Evolutionary conservation across 1,140 invertebrate genomes (phyloP).

Genomic region (Drosophila pseudoobscura): DNA sequence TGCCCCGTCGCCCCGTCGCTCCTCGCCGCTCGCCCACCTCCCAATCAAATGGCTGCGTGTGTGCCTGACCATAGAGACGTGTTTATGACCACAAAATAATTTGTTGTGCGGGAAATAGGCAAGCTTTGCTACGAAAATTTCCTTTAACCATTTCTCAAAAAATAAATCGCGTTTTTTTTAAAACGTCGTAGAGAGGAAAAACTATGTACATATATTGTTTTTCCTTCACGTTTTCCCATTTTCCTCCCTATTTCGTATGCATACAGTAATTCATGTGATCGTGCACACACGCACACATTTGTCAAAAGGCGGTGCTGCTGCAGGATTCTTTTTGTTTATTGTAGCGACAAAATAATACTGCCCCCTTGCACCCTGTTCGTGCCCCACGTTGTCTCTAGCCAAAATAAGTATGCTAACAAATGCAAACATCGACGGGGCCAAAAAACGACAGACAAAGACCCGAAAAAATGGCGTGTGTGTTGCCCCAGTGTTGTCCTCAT

Average conservation of each 20-base stretch:
- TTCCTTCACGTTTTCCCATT: too few species aligned
- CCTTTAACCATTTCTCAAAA: neutral
- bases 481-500: slow-evolving; percentile 16
- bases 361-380: neutral
- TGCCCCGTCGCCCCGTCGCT: slow-evolving; percentile 19
- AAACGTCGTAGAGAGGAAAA: too few species aligned
- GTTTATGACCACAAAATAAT: slow-evolving; percentile 45
- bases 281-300: too few species aligned
- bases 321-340: slow-evolving; percentile 34
- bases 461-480: slow-evolving; percentile 42
- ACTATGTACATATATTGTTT: too few species aligned
- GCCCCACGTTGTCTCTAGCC: too few species aligned
- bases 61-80: slow-evolving; percentile 34
- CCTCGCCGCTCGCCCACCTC: neutral
- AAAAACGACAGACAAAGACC: slow-evolving; percentile 22
- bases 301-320: neutral
- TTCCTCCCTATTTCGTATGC: too few species aligned
- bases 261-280: too few species aligned
- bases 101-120: slow-evolving; percentile 18
- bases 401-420: slow-evolving; percentile 51
- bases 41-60: neutral
- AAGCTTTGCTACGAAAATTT: neutral
- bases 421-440: slow-evolving; percentile 29
- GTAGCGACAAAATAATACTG: slow-evolving; percentile 61
- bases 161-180: too few species aligned